Conservation (phyloP, 2,797 vertebrate genomes). For the Spatula versicolor region DNA sequence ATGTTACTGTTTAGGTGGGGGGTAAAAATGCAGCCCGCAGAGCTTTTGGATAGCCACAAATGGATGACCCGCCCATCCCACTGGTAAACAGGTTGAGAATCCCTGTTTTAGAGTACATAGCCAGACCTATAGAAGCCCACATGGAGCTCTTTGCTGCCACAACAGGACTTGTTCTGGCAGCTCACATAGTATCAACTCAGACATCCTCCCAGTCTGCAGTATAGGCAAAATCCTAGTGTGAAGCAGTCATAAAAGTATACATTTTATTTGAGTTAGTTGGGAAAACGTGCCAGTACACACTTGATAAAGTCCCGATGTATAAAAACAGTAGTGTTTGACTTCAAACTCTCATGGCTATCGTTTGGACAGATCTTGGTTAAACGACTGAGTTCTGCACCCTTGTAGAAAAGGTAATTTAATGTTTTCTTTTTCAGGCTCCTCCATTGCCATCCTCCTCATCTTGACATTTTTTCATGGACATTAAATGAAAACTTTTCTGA, state of each 20-base stretch:
- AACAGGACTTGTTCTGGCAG: neutral
- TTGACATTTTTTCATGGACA: constrained; percentile 91
- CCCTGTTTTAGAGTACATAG: constrained; percentile 8
- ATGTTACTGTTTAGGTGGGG: neutral
- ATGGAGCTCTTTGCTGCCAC: neutral
- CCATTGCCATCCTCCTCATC: constrained; percentile 95
- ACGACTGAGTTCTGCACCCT: constrained; percentile 7
- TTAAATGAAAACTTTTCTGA: constrained; percentile 89
- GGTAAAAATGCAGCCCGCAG: accelerated
- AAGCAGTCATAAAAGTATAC: neutral
- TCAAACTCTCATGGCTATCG: neutral
- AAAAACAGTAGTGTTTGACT: neutral
- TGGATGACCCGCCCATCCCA: neutral
- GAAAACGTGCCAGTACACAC: neutral
- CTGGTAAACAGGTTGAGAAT: constrained; percentile 58
- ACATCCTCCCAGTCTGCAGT: neutral
- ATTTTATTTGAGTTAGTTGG: neutral
- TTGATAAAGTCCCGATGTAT: neutral
- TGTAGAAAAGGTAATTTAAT: constrained; percentile 71
- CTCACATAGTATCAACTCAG: neutral
- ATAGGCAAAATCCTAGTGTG: neutral
- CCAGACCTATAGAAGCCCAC: accelerated
- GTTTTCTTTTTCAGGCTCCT: constrained; percentile 87
- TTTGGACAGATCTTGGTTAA: constrained; percentile 43
- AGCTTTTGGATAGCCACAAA: neutral